A percentile compares a stretch with the other conserved stretches of the same genome.
These are phyloP conservation scores for Muschampia plurimacula DNA, from an alignment of 2,888 invertebrate genomes.

Conservation along the genomic window DNA sequence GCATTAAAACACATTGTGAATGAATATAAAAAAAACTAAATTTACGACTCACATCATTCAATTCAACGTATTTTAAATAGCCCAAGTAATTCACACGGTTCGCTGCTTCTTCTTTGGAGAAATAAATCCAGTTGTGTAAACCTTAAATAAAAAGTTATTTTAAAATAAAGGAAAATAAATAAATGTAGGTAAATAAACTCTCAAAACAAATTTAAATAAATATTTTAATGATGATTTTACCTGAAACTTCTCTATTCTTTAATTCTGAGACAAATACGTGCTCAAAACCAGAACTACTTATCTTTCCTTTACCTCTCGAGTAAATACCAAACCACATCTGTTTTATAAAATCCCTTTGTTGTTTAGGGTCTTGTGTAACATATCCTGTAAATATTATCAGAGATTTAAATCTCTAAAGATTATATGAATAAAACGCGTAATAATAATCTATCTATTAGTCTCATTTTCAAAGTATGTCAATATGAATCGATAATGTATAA, in stretches of 20 bases:
- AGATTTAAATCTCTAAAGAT: not conserved
- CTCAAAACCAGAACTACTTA: conserved; percentile 96
- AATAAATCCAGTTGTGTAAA: conserved; percentile 96
- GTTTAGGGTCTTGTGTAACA: conserved; percentile 87
- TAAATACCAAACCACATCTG: conserved; percentile 93
- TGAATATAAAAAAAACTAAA: not conserved
- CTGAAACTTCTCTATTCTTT: conserved; percentile 90
- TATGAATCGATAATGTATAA: not conserved
- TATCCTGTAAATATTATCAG: conserved; percentile 71
- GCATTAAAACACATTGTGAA: not conserved
- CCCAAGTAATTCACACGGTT: conserved; percentile 92
- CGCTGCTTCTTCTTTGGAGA: conserved; percentile 90
- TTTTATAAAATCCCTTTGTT: conserved; percentile 90
- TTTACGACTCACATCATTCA: conserved; percentile 10
- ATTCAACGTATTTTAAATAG: conserved; percentile 18
- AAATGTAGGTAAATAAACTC: conserved; percentile 97
- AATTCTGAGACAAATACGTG: conserved; percentile 96
- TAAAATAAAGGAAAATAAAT: conserved; percentile 76
- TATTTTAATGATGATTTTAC: conserved; percentile 50
- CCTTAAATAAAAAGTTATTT: conserved; percentile 77
- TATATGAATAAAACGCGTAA: not conserved
- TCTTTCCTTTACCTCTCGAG: conserved; percentile 90
- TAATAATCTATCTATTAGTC: too few species aligned
- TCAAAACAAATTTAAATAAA: conserved; percentile 48
- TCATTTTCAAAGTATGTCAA: too few species aligned